Evolutionary conservation across 2,888 invertebrate species (phyloP), one percentile per base, ranked within the genome.

Genomic region (Oegoconia quadripuncta): DNA sequence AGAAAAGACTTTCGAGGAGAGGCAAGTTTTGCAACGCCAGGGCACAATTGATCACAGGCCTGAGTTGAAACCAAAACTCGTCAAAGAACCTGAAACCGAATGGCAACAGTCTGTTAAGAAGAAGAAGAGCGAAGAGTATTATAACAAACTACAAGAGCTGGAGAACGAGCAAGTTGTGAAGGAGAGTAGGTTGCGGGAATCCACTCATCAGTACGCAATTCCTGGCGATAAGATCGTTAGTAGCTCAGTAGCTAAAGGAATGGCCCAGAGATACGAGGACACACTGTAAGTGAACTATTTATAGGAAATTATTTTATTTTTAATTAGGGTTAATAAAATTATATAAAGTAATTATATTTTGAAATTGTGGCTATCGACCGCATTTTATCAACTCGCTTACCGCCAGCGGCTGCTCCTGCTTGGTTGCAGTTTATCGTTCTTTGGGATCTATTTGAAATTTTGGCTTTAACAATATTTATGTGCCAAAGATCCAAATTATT

Each of bases 1-100:
- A 60, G 95, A 95, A 74, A 92, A 93, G 74, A 92, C 95, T 32
- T 97, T 97, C 72, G 96, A 96, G 67, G 97, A 97, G 74, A 91
- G 95, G 50, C 92, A 92, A 63, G 89, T 89, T 32, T 79, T 92
- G 59, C 90, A 92, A 52, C 92, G 94, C 55, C 90, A 91, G 59
- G 89, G 88, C 26, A 91, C 90, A 34, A 89, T 91, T 50, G 90
- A 89, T 41, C 88, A 92, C 44, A 90, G 90, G 62, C 90, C 89
- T 52, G 90, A 89, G 42, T 77, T 92, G 37, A 91, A 90, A 63
- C 89, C 88, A 50, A 95, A 94, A 71, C 81, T 91, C 31, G 79
- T 90, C 52, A 93, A 91, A 65, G 92, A 93, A 55, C 90, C 92
- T 9, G 92, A 94, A 51, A 93, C 95, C 0, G 96, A 95, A 64